These are phyloP conservation scores for Bellardia pandia DNA, from an alignment of 2,888 invertebrate species.

Conservation along the genomic window DNA sequence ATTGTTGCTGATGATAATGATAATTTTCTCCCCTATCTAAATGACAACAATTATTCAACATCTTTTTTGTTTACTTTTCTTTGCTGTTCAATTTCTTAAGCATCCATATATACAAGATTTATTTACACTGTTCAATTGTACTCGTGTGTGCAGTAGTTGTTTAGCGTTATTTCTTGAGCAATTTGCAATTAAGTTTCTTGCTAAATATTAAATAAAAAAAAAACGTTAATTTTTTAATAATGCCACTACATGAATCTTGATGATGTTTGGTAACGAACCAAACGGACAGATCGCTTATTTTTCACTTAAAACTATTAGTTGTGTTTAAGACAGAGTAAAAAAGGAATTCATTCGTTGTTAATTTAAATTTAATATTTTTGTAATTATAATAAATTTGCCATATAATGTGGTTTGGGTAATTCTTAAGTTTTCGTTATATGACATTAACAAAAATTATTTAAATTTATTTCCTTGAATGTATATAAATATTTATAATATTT, in stretches of 20 bases:
- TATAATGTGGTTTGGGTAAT: no score
- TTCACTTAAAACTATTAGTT: conserved; percentile 33
- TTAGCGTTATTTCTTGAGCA: conserved; percentile 39
- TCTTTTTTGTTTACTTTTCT: not conserved
- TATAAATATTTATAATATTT: no score
- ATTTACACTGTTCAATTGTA: conserved; percentile 42
- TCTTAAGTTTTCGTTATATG: no score
- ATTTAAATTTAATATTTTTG: not conserved
- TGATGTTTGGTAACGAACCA: conserved; percentile 28
- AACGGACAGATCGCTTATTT: conserved; percentile 24
- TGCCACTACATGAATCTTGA: conserved; percentile 38
- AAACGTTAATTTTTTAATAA: conserved; percentile 33
- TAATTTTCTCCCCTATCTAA: conserved; percentile 62
- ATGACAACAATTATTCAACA: conserved; percentile 55
- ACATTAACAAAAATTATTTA: no score
- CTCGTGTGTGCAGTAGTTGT: conserved; percentile 18
- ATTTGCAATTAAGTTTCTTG: conserved; percentile 32
- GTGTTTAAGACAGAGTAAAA: not conserved
- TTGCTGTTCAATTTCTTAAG: not conserved
- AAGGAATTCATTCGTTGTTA: not conserved
- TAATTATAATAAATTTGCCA: not conserved
- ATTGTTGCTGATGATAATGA: conserved; percentile 43
- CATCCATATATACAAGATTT: conserved; percentile 21
- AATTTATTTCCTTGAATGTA: no score
- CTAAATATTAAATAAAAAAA: not conserved